These are phyloP conservation scores for Druon quercuslanigerum DNA, from an alignment of 1,140 invertebrate genomes.

Conservation along the genomic window DNA sequence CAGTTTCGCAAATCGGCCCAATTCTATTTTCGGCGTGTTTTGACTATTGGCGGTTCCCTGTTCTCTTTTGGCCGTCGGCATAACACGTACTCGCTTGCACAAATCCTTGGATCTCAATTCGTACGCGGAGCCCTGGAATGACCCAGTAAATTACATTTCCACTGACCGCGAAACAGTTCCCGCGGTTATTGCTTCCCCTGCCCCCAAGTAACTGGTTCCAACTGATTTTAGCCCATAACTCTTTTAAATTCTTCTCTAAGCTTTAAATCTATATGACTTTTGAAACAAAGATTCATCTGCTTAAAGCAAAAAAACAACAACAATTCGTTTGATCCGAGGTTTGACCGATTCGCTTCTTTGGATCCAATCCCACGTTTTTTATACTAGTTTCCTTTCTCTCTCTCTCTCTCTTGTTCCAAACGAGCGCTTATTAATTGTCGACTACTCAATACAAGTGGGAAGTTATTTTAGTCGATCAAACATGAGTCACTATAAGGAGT, in stretches of 20 bases:
- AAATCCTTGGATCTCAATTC: constrained; percentile 47
- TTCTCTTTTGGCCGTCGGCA: constrained; percentile 35
- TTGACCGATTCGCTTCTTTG: not conserved
- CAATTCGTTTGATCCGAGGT: too few relatives aligned
- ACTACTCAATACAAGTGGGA: constrained; percentile 2
- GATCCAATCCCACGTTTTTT: not conserved
- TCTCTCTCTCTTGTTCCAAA: not conserved
- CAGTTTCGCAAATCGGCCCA: constrained; percentile 23
- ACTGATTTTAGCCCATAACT: not conserved
- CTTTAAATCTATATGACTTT: not conserved
- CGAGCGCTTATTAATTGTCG: constrained; percentile 17
- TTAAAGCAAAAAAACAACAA: too few relatives aligned
- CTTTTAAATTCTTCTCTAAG: not conserved
- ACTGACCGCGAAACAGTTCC: constrained; percentile 34
- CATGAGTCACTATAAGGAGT: constrained; percentile 1
- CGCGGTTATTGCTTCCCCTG: not conserved
- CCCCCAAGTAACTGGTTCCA: not conserved
- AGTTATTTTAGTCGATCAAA: constrained; percentile 20
- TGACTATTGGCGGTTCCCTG: constrained; percentile 40
- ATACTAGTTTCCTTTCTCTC: not conserved
- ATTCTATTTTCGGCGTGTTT: constrained; percentile 50
- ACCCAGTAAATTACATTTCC: constrained; percentile 38
- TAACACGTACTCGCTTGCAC: constrained; percentile 38
- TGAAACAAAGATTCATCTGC: too few relatives aligned
- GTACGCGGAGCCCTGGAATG: constrained; percentile 2